Evolutionary conservation across 2,113 vertebrate genomes (phyloP).

Genomic region (Falcunculus frontatus): DNA sequence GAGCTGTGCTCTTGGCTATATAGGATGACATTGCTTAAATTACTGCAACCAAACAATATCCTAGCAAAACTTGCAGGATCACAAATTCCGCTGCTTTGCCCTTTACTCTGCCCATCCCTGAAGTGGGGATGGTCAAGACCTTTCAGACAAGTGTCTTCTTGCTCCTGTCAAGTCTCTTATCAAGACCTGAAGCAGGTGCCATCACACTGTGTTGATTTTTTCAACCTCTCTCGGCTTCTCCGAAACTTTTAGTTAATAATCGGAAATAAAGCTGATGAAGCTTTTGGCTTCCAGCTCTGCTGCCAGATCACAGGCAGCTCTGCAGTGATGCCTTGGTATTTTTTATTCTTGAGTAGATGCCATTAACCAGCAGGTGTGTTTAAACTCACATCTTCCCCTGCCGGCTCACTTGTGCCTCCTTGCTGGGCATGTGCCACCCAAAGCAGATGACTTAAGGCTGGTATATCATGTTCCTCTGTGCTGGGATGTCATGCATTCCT

Average conservation of each 20-base stretch:
- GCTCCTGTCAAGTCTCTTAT: not conserved
- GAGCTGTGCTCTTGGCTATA: not conserved
- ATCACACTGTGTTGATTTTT: not conserved
- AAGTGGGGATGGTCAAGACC: not conserved
- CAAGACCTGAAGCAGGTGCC: not conserved
- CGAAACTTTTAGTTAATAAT: not conserved
- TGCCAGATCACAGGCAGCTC: not conserved
- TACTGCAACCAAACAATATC: not conserved
- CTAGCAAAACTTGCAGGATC: not conserved
- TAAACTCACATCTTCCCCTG: not conserved
- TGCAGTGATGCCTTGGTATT: not conserved
- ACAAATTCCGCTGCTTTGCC: not conserved
- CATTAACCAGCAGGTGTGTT: not conserved
- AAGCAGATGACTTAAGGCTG: not conserved
- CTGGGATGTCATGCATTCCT: not conserved
- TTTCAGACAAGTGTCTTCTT: not conserved
- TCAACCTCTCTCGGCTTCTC: not conserved
- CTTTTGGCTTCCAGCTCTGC: not conserved
- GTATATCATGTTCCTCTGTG: not conserved
- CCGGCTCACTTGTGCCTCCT: not conserved
- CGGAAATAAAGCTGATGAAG: not conserved
- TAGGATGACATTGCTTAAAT: constrained; percentile 5
- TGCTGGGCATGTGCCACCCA: not conserved
- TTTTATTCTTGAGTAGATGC: not conserved
- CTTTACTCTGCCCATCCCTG: not conserved